Percentiles rank a stretch among this genome's conserved stretches.
Conservation (phyloP, 2,113 vertebrate species). For the Eonycteris spelaea region DNA sequence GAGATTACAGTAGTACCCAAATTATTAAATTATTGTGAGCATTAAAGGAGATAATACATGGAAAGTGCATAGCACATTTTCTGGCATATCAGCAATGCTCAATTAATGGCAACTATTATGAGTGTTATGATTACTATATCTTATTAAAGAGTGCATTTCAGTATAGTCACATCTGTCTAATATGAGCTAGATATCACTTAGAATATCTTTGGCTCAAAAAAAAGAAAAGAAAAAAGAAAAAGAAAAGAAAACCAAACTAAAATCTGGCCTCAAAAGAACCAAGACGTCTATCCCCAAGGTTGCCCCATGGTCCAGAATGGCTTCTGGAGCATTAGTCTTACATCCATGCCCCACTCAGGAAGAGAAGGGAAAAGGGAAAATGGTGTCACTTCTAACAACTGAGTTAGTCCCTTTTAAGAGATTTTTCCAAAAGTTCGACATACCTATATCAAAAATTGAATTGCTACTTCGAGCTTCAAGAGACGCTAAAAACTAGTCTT, state of each 20-base stretch:
- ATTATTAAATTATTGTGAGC: not conserved
- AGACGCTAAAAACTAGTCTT: not conserved
- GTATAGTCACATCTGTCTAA: not conserved
- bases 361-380: not conserved
- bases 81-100: not conserved
- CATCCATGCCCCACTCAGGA: not conserved
- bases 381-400: not conserved
- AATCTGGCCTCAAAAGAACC: not conserved
- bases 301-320: not conserved
- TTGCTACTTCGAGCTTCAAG: not conserved
- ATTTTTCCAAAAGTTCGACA: not conserved
- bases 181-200: not conserved
- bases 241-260: not conserved
- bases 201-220: not conserved
- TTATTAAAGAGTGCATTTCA: not conserved
- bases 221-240: no score
- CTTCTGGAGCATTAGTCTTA: not conserved
- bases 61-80: not conserved
- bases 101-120: not conserved
- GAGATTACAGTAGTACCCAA: not conserved
- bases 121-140: not conserved
- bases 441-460: not conserved
- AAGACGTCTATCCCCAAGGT: not conserved
- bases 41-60: not conserved
- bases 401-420: not conserved